These are phyloP conservation scores for Triplophysa rosa DNA, from an alignment of 2,113 vertebrate species.

Conservation along the genomic window DNA sequence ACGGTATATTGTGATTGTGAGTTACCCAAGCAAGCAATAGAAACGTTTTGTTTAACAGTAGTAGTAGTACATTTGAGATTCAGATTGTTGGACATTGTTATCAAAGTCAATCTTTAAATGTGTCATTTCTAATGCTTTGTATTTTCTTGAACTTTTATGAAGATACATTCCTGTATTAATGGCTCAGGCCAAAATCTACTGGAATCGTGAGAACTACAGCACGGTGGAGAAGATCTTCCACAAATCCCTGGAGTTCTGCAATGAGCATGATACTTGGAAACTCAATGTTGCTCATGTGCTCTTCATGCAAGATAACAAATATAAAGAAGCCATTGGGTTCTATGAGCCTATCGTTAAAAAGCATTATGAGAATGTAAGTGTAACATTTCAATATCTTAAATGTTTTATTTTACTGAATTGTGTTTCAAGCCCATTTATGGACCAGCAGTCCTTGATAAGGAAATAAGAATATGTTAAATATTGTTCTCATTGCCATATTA, in stretches of 20 bases:
- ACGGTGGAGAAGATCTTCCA: slow-evolving; percentile 97
- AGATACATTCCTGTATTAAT: slow-evolving; percentile 90
- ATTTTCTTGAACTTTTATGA: slow-evolving; percentile 9
- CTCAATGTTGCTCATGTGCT: slow-evolving; percentile 94
- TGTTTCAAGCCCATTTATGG: too few species aligned
- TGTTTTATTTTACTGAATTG: too few species aligned
- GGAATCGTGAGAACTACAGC: slow-evolving; percentile 92
- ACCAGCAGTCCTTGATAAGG: too few species aligned
- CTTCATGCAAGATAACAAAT: slow-evolving; percentile 96
- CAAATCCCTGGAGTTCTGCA: slow-evolving; percentile 91
- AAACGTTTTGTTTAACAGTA: neutral
- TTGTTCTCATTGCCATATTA: too few species aligned
- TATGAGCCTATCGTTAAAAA: slow-evolving; percentile 97
- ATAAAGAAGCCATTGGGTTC: slow-evolving; percentile 92
- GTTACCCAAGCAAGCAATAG: neutral
- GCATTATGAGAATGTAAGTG: slow-evolving; percentile 85
- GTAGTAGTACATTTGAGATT: too few species aligned
- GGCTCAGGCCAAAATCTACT: slow-evolving; percentile 96
- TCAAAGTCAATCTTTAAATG: neutral
- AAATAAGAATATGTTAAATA: too few species aligned
- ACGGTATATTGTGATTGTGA: neutral
- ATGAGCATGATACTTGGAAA: slow-evolving; percentile 91
- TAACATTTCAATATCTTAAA: too few species aligned
- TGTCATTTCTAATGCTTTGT: neutral
- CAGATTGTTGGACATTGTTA: neutral